Percentiles rank a stretch among this genome's conserved stretches.
phyloP scores from a whole-genome alignment of 1,140 invertebrate genomes.

The Eulimnadia texana region DNA sequence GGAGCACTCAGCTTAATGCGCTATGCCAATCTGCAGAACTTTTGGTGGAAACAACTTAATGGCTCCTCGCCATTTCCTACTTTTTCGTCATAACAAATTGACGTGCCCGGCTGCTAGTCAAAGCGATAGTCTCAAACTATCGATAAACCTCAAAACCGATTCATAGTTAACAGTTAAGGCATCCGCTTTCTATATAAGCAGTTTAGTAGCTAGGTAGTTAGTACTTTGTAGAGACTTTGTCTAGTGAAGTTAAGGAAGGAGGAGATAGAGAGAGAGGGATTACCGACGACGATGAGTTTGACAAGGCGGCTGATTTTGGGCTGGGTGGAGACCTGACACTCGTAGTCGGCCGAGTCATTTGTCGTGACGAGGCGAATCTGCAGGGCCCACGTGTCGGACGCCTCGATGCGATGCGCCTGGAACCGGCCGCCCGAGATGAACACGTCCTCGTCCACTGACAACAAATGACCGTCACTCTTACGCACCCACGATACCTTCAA shows the following conservation, averaged over 20 bases:
- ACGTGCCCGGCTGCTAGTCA: no score
- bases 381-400: constrained; percentile 73
- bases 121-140: no score
- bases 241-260: neutral
- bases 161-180: no score
- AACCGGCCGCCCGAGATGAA: constrained; percentile 82
- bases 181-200: no score
- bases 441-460: constrained; percentile 76
- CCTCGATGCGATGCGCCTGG: constrained; percentile 55
- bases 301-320: constrained; percentile 83
- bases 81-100: no score
- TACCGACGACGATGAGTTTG: constrained; percentile 73
- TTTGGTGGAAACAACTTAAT: no score
- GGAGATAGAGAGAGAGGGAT: neutral
- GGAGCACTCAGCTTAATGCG: no score
- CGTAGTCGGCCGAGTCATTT: constrained; percentile 75
- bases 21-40: no score
- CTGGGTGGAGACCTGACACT: constrained; percentile 84
- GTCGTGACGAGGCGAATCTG: constrained; percentile 58
- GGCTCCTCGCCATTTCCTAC: no score
- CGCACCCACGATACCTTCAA: constrained; percentile 69
- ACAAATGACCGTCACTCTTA: constrained; percentile 70
- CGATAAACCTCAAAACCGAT: no score
- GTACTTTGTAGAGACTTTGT: no score
- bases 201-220: no score